A percentile compares a stretch with the other conserved stretches of the same genome.
These are phyloP conservation scores for Pogonus chalceus DNA, from an alignment of 1,140 invertebrate species.

Conservation along the genomic window DNA sequence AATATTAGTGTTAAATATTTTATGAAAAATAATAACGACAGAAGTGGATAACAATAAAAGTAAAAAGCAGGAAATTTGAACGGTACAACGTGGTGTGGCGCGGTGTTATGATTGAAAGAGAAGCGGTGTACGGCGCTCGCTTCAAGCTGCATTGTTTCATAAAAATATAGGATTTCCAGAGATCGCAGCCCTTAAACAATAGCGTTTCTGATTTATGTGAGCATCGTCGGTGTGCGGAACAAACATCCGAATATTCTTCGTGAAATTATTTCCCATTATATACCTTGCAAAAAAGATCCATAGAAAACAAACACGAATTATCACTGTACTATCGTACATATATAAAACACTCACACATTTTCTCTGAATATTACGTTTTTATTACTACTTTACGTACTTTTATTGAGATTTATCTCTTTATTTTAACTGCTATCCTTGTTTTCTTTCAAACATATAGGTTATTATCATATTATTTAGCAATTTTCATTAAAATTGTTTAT, in stretches of 20 bases:
- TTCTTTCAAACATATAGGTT: no score
- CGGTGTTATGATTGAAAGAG: not conserved
- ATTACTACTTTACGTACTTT: no score
- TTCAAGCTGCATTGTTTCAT: conserved; percentile 3
- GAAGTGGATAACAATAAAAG: not conserved
- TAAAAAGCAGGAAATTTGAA: no score
- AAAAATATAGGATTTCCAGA: not conserved
- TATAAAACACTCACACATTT: no score
- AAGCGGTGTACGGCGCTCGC: not conserved
- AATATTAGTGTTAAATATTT: not conserved
- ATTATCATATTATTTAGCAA: no score
- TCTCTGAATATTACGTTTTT: no score
- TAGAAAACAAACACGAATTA: no score
- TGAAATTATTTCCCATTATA: not conserved
- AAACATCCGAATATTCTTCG: conserved; percentile 1
- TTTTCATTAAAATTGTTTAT: no score
- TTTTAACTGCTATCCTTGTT: no score
- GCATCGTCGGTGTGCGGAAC: not conserved
- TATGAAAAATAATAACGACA: not conserved
- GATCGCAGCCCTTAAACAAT: not conserved
- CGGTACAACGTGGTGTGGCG: no score
- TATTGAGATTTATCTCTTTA: no score
- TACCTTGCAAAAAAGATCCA: conserved; percentile 1
- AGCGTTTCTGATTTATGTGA: not conserved
- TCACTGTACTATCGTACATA: no score